phyloP scores from a whole-genome alignment of 2,888 invertebrate genomes.

The Plutella xylostella region DNA sequence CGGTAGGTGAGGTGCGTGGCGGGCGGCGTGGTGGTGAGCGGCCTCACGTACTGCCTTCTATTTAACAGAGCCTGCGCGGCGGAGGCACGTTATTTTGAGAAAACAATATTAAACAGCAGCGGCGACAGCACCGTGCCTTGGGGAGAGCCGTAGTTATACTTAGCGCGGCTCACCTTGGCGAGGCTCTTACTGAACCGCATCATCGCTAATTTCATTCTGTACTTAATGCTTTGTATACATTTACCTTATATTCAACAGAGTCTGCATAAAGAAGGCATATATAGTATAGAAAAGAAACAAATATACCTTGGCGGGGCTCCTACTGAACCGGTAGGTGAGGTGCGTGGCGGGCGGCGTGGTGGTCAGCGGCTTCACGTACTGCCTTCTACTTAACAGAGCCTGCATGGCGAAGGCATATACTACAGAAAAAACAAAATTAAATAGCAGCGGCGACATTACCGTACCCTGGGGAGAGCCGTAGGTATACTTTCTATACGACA shows the following conservation, averaged over 20 bases:
- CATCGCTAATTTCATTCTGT: too few species aligned
- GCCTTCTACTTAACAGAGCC: conserved; percentile 67
- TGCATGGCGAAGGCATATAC: conserved; percentile 13
- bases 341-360: conserved; percentile 59
- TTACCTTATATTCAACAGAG: too few species aligned
- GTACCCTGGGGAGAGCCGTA: conserved; percentile 49
- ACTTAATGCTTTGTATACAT: too few species aligned
- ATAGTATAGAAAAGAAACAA: too few species aligned
- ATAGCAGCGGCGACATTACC: conserved; percentile 36
- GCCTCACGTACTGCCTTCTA: conserved; percentile 64
- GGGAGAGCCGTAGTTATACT: too few species aligned
- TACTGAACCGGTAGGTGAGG: conserved; percentile 83
- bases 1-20: conserved; percentile 76
- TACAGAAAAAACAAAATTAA: conserved; percentile 10
- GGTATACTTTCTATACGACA: too few species aligned
- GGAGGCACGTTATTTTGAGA: conserved; percentile 2
- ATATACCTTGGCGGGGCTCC: conserved; percentile 92
- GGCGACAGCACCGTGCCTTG: conserved; percentile 53
- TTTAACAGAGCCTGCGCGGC: conserved; percentile 37
- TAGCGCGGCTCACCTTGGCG: too few species aligned
- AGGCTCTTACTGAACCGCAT: too few species aligned
- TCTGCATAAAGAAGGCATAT: too few species aligned
- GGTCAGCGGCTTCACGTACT: conserved; percentile 61
- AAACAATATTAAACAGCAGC: conserved; percentile 16
- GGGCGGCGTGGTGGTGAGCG: conserved; percentile 56